Conservation (phyloP, 2,888 invertebrate genomes). For the Plagodis dolabraria region DNA sequence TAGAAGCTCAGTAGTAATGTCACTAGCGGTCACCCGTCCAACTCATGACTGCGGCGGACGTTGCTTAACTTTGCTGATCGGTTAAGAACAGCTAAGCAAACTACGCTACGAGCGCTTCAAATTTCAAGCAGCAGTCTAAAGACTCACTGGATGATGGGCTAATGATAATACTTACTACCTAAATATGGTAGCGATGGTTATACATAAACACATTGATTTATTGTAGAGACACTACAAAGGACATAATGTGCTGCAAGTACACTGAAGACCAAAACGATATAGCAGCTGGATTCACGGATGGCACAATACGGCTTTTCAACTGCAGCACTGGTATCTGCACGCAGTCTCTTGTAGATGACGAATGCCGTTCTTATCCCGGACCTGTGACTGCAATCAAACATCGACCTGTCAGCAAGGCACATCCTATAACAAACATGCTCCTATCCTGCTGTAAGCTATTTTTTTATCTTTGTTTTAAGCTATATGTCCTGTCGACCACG, state of each 20-base stretch:
- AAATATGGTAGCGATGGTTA: background rate
- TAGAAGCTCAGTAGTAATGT: too few species aligned
- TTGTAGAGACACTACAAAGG: conserved; percentile 80
- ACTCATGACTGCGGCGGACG: too few species aligned
- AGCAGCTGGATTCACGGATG: conserved; percentile 86
- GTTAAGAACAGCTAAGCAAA: too few species aligned
- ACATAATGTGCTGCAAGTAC: conserved; percentile 85
- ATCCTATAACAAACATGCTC: conserved; percentile 85
- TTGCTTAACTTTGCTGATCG: too few species aligned
- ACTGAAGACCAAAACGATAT: conserved; percentile 85
- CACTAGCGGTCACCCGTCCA: too few species aligned
- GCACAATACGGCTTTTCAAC: conserved; percentile 83
- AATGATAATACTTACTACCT: background rate
- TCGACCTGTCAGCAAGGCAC: conserved; percentile 83
- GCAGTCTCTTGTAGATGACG: conserved; percentile 81
- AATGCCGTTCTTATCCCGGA: conserved; percentile 80
- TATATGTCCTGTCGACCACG: too few species aligned
- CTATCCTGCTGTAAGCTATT: conserved; percentile 83
- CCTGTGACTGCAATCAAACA: conserved; percentile 86
- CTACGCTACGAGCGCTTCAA: too few species aligned
- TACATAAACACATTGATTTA: background rate
- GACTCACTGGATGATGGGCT: too few species aligned
- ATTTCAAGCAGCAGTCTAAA: too few species aligned
- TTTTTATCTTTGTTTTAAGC: background rate
- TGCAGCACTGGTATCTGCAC: conserved; percentile 74